These are phyloP conservation scores for Cephus spinipes DNA, from an alignment of 2,888 invertebrate genomes.

Conservation along the genomic window DNA sequence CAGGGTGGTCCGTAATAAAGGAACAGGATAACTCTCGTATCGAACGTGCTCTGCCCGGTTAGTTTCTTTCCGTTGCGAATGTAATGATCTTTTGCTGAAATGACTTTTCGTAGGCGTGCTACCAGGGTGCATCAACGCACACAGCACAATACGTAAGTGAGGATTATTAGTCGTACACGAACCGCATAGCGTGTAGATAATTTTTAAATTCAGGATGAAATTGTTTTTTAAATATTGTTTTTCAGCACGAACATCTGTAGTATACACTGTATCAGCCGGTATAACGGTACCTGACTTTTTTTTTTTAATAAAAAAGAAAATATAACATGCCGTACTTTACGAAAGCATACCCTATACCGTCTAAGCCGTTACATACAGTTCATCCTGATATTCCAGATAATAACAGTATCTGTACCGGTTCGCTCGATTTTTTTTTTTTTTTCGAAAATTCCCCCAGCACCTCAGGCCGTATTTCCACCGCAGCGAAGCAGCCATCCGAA, in stretches of 20 bases:
- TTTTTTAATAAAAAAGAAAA: background rate
- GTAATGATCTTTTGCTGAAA: constrained; percentile 1
- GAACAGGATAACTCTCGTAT: background rate
- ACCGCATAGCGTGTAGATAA: background rate
- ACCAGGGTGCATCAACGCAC: background rate
- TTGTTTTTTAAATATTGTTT: background rate
- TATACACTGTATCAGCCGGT: background rate
- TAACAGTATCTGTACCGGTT: constrained; percentile 24
- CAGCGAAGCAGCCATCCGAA: constrained; percentile 19
- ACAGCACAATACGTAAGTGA: background rate
- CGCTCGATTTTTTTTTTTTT: constrained; percentile 9
- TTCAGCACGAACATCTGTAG: background rate
- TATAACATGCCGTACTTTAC: background rate
- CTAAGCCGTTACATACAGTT: background rate
- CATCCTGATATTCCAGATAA: constrained; percentile 21
- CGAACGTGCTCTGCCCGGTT: constrained; percentile 5
- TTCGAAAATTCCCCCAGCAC: constrained; percentile 3
- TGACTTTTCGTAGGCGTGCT: background rate
- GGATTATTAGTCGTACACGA: background rate
- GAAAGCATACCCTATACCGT: background rate
- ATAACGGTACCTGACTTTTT: background rate
- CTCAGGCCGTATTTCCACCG: constrained; percentile 18
- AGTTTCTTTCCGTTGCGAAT: constrained; percentile 2
- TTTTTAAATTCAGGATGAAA: background rate
- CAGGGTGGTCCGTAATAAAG: constrained; percentile 4